These are phyloP conservation scores for Prionace glauca DNA, from an alignment of 2,797 vertebrate genomes.

Conservation along the genomic window DNA sequence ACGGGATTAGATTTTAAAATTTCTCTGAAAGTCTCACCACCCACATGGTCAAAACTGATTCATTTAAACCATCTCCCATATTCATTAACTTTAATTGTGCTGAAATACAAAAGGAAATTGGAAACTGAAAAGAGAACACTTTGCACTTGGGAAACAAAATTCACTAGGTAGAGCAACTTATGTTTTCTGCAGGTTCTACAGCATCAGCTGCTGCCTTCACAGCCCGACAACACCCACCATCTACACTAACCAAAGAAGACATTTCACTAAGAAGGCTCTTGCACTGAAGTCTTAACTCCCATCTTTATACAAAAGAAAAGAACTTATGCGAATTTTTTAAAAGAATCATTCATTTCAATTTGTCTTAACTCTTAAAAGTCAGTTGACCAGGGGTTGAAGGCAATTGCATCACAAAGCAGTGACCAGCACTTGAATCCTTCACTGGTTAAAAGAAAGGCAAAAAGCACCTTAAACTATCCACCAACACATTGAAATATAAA, in stretches of 20 bases:
- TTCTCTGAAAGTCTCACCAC: background rate
- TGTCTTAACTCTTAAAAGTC: background rate
- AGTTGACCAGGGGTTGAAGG: background rate
- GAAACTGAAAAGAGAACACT: background rate
- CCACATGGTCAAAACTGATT: background rate
- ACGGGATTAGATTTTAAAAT: too few species aligned
- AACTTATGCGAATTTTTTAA: background rate
- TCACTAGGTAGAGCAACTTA: background rate
- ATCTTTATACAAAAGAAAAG: background rate
- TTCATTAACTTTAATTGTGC: background rate
- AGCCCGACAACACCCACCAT: background rate
- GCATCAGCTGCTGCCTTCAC: background rate
- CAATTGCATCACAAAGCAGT: background rate
- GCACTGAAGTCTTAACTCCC: background rate
- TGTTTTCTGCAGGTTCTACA: background rate
- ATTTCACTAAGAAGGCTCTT: background rate
- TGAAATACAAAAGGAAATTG: background rate
- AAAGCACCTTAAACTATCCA: background rate
- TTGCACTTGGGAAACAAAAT: background rate
- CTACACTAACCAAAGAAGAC: background rate
- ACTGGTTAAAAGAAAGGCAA: background rate
- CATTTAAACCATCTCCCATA: background rate
- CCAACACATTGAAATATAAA: background rate
- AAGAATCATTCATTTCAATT: background rate
- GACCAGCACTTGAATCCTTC: background rate